Evolutionary conservation across 2,113 vertebrate species (phyloP), one percentile per base, ranked within the genome.

Genomic region (Fregata magnificens): DNA sequence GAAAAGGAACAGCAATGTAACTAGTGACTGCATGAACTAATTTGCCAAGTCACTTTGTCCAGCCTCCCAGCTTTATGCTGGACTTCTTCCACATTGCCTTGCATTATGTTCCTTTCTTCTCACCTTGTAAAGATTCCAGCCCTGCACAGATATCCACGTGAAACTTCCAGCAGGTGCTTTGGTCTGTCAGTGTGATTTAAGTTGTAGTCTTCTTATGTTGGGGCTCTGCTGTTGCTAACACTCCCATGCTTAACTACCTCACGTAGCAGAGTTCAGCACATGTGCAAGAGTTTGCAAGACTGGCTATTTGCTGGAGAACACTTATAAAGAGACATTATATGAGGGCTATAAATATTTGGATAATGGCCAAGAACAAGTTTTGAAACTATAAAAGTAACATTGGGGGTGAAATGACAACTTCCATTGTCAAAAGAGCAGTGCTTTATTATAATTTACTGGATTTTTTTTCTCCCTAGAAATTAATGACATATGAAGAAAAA

Each of bases 321-420:
- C 58, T 87, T 71, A 50, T 52, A 50, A 84, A 83, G 52, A 95
- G 38, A 69, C 62, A 50, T 80, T 93, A 69, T 90, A 80, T 40
- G 80, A 94, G 71, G 78, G 31, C 79, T 88, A 88, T 95, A 95
- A 96, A 91, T 96, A 90, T 71, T 93, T 96, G 93, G 84, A 83
- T 86, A 77, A 58, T 70, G 65, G 78, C 87, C 96, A 97, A 95
- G 86, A 89, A 77, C 78, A 95, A 94, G 53, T 95, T 95, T 97
- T 88, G 58, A 90, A 95, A 80, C 63, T 70, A 70, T 85, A 95
- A 93, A 93, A 91, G 58, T 81, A 88, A 88, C 70, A 50, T 29
- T 76, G 81, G 40, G 58, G 55, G 42, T 86, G 82, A 91, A 94
- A 90, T 56, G 40, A 78, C 65, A 77, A 61, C 74, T 77, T 90